A percentile compares a stretch with the other conserved stretches of the same genome.
Conservation (phyloP, 2,113 vertebrate genomes). For the Elachura formosa region DNA sequence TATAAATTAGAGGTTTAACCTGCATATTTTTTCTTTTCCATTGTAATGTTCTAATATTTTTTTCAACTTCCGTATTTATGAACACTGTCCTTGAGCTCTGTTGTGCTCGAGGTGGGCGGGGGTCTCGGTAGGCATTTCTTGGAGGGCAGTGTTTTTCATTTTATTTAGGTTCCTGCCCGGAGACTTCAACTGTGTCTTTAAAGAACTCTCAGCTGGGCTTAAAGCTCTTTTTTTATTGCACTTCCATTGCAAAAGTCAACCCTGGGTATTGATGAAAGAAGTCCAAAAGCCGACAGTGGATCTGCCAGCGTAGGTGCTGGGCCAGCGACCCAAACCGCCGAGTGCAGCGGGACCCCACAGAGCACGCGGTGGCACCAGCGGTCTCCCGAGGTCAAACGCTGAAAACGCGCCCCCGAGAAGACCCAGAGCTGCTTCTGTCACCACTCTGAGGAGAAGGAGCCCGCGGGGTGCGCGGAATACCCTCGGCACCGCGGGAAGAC, state of each 20-base stretch:
- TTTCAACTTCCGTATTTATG: background rate
- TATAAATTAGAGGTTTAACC: background rate
- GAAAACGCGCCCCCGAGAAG: background rate
- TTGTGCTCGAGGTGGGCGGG: background rate
- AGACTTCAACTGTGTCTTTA: background rate
- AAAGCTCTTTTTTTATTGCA: background rate
- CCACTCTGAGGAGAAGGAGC: no score
- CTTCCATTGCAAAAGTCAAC: background rate
- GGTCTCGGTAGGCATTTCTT: no score
- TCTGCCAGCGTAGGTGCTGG: no score
- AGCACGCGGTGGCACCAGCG: accelerated
- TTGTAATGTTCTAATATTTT: accelerated
- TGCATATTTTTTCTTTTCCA: background rate
- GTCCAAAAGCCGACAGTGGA: background rate
- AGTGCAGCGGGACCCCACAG: background rate
- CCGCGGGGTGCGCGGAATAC: accelerated
- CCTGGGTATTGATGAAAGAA: accelerated
- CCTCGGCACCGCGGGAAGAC: accelerated
- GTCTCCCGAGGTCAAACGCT: background rate
- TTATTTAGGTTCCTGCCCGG: background rate
- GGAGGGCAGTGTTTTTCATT: background rate
- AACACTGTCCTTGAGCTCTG: background rate
- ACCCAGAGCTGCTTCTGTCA: background rate
- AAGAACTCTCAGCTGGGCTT: background rate
- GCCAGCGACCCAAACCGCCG: accelerated